Evolutionary conservation across 1,140 invertebrate genomes (phyloP).

Genomic region (Tetramorium alpestre): DNA sequence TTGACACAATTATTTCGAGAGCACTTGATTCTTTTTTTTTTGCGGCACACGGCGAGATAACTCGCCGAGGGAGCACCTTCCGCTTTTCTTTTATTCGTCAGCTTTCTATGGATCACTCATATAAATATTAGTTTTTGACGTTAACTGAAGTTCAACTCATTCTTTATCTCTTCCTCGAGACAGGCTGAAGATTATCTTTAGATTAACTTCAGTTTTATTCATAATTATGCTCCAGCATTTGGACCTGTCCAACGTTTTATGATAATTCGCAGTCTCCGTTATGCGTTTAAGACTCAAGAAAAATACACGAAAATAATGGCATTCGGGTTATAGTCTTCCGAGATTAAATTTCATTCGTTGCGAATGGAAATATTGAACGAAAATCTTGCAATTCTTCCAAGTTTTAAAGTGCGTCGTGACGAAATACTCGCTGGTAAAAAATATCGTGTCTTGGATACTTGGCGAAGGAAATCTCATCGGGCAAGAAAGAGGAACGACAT

Average conservation of each 20-base stretch:
- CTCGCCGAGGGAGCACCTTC: neutral
- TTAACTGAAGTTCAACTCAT: neutral
- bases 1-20: conserved; percentile 52
- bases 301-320: neutral
- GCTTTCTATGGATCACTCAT: neutral
- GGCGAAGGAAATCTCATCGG: neutral
- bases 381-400: neutral
- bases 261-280: neutral
- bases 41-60: neutral
- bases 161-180: neutral
- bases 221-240: neutral
- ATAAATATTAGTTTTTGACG: conserved; percentile 1
- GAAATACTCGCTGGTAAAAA: neutral
- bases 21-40: neutral
- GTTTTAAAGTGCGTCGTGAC: neutral
- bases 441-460: neutral
- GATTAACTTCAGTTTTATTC: neutral
- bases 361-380: neutral
- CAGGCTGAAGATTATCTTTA: conserved; percentile 15
- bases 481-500: neutral
- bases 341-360: neutral
- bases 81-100: neutral
- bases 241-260: neutral
- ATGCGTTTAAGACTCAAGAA: neutral
- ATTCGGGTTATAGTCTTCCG: neutral